These are phyloP conservation scores for Malurus alboscapulatus DNA, from an alignment of 2,113 vertebrate species.

Conservation along the genomic window DNA sequence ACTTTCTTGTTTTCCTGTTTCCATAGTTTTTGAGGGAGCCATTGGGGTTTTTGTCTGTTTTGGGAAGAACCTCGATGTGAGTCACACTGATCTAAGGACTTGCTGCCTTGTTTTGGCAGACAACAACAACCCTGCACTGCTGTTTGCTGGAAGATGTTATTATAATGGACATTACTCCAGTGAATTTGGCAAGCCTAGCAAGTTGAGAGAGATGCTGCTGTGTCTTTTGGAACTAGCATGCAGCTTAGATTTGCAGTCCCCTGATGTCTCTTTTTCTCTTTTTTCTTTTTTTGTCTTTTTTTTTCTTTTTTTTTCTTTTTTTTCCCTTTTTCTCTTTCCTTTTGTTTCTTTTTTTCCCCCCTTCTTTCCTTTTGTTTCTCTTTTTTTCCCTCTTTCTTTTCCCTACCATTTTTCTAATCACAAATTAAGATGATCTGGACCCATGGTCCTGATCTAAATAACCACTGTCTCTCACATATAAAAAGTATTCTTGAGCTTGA, in stretches of 20 bases:
- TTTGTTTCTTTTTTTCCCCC: not conserved
- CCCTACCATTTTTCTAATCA: conserved; percentile 15
- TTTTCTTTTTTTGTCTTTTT: not conserved
- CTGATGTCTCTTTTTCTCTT: not conserved
- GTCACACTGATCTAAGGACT: not conserved
- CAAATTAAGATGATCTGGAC: conserved; percentile 6
- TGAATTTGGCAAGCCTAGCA: conserved; percentile 53
- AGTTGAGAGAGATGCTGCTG: conserved; percentile 28
- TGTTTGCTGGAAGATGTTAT: conserved; percentile 57
- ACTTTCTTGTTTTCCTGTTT: not conserved
- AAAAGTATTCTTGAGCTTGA: not conserved
- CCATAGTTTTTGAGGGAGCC: not conserved
- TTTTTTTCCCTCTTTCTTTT: not conserved
- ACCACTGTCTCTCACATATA: not conserved
- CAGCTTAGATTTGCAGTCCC: conserved; percentile 39
- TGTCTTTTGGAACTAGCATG: conserved; percentile 59
- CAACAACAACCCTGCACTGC: not conserved
- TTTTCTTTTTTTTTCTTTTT: accelerated
- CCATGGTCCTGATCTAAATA: conserved; percentile 22
- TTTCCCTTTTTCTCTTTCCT: too few species aligned
- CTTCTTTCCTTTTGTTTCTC: not conserved
- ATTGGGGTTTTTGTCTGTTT: not conserved
- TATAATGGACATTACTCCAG: conserved; percentile 53
- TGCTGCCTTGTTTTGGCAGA: conserved; percentile 20
- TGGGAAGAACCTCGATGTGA: not conserved